Evolutionary conservation across 2,113 vertebrate genomes (phyloP).

Genomic region (Gymnogyps californianus): DNA sequence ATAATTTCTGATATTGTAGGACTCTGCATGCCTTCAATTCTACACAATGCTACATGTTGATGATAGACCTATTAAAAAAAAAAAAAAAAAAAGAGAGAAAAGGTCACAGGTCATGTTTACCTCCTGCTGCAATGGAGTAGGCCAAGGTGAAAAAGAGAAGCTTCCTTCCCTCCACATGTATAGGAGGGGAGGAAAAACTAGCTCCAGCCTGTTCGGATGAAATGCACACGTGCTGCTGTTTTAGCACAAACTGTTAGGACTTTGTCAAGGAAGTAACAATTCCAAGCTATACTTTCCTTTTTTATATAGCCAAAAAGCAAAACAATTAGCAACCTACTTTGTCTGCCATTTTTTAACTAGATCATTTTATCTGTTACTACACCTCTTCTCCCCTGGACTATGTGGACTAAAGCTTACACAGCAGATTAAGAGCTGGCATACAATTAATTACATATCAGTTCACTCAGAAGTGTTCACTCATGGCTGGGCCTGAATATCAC

Average conservation of each 20-base stretch:
- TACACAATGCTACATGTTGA: constrained; percentile 87
- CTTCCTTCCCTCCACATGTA: background rate
- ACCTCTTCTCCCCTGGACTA: background rate
- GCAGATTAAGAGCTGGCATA: background rate
- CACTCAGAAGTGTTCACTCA: background rate
- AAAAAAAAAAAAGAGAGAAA: background rate
- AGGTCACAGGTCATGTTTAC: background rate
- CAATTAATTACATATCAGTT: background rate
- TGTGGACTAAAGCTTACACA: background rate
- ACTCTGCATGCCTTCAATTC: constrained; percentile 86
- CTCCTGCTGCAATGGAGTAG: background rate
- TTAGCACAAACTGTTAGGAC: background rate
- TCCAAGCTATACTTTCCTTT: background rate
- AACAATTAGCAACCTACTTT: background rate
- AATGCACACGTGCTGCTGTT: background rate
- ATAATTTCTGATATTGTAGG: constrained; percentile 82
- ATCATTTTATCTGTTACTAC: background rate
- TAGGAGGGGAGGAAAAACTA: background rate
- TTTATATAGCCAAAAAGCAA: background rate
- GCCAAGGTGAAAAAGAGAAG: background rate
- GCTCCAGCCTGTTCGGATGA: background rate
- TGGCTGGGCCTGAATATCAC: too few relatives aligned
- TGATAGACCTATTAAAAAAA: constrained; percentile 78
- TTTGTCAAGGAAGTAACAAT: background rate
- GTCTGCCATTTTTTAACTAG: background rate